Conservation (phyloP, 2,113 vertebrate species). For the Pristiophorus japonicus region DNA sequence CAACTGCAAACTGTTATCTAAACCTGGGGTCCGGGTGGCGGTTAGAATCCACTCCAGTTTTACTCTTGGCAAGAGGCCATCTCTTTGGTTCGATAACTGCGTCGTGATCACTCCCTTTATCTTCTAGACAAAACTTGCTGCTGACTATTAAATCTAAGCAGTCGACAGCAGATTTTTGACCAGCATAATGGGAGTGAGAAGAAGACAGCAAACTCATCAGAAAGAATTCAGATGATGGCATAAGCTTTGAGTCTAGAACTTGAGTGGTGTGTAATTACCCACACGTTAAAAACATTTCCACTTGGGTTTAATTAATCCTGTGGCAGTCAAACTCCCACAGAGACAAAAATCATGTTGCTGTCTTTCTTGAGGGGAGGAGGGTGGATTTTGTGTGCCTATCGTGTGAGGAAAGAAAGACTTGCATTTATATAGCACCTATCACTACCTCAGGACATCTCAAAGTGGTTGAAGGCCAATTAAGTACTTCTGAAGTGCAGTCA, state of each 20-base stretch:
- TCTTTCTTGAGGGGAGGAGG: not conserved
- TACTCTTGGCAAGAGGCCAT: not conserved
- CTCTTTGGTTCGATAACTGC: not conserved
- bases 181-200: not conserved
- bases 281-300: not conserved
- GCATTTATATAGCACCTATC: too few relatives aligned
- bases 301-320: not conserved
- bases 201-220: not conserved
- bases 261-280: not conserved
- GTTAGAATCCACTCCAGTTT: not conserved
- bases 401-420: too few relatives aligned
- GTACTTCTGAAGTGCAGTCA: too few relatives aligned
- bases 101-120: not conserved
- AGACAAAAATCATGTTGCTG: not conserved
- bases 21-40: not conserved
- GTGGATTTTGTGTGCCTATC: not conserved
- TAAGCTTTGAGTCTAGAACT: not conserved
- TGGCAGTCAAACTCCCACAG: not conserved
- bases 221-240: not conserved
- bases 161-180: not conserved
- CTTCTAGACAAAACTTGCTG: not conserved
- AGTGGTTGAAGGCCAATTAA: too few relatives aligned
- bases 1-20: not conserved
- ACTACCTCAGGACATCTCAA: too few relatives aligned
- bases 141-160: not conserved